Percentiles rank a stretch among this genome's conserved stretches.
Conservation (phyloP, 2,113 vertebrate species). For the Salvelinus fontinalis region DNA sequence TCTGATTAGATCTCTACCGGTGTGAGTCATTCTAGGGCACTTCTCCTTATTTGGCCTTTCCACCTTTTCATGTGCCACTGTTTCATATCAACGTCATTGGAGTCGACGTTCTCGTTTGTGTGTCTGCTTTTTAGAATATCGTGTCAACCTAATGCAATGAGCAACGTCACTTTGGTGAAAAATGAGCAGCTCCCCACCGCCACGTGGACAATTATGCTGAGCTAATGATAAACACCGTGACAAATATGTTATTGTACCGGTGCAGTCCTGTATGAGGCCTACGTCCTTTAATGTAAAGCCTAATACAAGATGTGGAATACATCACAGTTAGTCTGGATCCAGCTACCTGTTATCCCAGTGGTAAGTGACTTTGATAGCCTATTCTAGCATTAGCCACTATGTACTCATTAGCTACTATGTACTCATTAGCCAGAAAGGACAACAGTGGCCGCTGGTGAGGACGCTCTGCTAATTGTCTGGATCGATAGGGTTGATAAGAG, state of each 20-base stretch:
- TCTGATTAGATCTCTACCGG: not conserved
- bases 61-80: not conserved
- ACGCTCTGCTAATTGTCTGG: not conserved
- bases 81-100: slow-evolving; percentile 19
- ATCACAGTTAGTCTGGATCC: too few species aligned
- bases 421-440: not conserved
- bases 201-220: slow-evolving; percentile 28
- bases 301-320: too few species aligned
- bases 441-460: not conserved
- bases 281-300: too few species aligned
- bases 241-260: not conserved
- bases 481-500: not conserved
- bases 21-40: slow-evolving; percentile 26
- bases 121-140: not conserved
- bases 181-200: slow-evolving; percentile 27
- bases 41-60: slow-evolving; percentile 53
- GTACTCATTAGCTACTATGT: too few species aligned
- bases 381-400: too few species aligned
- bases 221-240: slow-evolving; percentile 21
- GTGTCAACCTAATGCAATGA: not conserved
- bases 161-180: slow-evolving; percentile 34
- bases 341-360: not conserved
- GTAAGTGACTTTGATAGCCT: not conserved
- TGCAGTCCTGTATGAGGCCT: too few species aligned
- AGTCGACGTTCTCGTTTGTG: not conserved